Base-by-base conservation (phyloP, 1,140 invertebrate genomes). In the Triops longicaudatus region DNA sequence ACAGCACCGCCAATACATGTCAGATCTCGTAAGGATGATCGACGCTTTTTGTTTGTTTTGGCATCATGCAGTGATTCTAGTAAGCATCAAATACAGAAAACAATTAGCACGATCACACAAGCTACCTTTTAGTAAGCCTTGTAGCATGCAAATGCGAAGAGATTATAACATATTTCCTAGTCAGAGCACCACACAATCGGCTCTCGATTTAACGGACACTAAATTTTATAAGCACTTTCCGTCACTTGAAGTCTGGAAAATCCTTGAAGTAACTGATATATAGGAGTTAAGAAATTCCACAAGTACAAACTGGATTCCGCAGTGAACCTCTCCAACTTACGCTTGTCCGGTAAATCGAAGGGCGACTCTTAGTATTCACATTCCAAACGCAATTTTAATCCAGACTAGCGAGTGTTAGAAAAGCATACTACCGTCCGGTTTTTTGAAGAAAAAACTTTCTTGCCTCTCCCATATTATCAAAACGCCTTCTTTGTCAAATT, bases 401-500 rank as follows among this genome's bases (percentile, higher is more conserved):
- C 6, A 3, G 14, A 63, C 0, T 74, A 31, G n/a, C 31, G 71
- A n/a, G 10, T 50, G 26, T 42, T 27, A 43, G 41, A n/a, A 14
- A n/a, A 27, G 31, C 37, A 76, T 88, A 89, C 89, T 87, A 97
- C 95, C 92, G 89, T 97, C 94, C 78, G 90, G 90, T 84, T 92
- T 89, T 81, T 94, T 90, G 85, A 98, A 95, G 85, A 97, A 94
- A 75, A 84, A 79, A 73, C 94, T 91, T 82, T 97, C 95, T 81
- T 95, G 93, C 79, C 92, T 90, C 84, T 97, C 95, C 78, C 89
- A 90, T 72, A 98, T 88, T 76, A 91, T 90, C 74, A 97, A 86
- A 79, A 94, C 88, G 26, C 96, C 95, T 88, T 97, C 95, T 82
- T 94, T 94, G 83, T 97, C 94, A 85, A 96, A 97, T 84, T 92